Evolutionary conservation across 30 jellyfish, hydroid and myxozoan genomes (phyloP).

Genomic region (Cassiopea andromeda): DNA sequence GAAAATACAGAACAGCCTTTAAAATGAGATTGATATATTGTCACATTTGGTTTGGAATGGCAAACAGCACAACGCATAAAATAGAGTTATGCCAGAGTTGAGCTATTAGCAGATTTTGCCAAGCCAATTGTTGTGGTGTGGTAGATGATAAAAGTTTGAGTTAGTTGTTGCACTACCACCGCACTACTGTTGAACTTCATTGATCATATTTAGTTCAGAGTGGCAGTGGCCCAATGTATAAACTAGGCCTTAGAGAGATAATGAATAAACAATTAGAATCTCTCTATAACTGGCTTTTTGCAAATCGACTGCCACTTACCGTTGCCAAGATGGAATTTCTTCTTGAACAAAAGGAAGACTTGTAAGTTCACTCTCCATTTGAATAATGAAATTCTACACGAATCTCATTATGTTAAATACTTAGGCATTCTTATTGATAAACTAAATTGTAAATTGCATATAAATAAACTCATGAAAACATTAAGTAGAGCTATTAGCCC

Average conservation of each 20-base stretch:
- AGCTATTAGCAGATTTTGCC: too few relatives aligned
- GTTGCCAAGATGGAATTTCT: slow-evolving; percentile 17
- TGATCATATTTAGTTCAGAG: too few relatives aligned
- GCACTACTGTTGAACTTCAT: too few relatives aligned
- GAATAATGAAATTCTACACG: slow-evolving; percentile 6
- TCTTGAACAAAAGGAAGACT: background rate
- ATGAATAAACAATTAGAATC: background rate
- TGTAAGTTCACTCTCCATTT: slow-evolving; percentile 10
- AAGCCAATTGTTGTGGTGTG: too few relatives aligned
- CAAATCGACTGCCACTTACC: slow-evolving; percentile 9
- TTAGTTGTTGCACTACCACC: too few relatives aligned
- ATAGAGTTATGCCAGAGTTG: too few relatives aligned
- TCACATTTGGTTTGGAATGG: too few relatives aligned
- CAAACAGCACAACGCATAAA: too few relatives aligned
- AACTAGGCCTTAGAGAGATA: background rate
- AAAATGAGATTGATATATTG: too few relatives aligned
- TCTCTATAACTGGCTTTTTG: slow-evolving; percentile 8
- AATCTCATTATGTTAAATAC: slow-evolving; percentile 1
- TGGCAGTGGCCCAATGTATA: too few relatives aligned
- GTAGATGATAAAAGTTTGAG: too few relatives aligned
- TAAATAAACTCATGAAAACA: background rate
- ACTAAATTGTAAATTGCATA: background rate
- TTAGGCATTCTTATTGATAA: slow-evolving; percentile 16
- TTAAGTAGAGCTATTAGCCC: background rate
- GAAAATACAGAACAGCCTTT: too few relatives aligned